phyloP scores from a whole-genome alignment of 2,888 invertebrate genomes.

The Temnothorax rugatulus region DNA sequence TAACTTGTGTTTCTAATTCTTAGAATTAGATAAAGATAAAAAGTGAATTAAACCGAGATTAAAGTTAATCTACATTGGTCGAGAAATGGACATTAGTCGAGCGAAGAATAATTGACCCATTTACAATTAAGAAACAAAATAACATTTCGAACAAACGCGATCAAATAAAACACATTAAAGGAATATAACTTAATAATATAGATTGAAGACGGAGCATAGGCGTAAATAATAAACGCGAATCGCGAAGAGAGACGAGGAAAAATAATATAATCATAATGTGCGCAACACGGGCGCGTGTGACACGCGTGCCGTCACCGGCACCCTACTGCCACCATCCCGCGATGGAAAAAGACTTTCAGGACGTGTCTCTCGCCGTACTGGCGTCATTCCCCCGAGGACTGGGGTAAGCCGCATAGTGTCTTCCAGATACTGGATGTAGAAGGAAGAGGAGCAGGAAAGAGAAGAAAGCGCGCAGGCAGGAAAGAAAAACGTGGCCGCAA shows the following conservation, averaged over 20 bases:
- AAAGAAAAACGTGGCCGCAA: constrained; percentile 57
- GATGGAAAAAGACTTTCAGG: constrained; percentile 68
- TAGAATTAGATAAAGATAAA: background rate
- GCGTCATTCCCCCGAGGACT: constrained; percentile 66
- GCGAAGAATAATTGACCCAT: background rate
- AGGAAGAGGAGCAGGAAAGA: constrained; percentile 28
- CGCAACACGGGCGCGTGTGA: constrained; percentile 67
- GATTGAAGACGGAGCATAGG: constrained; percentile 21
- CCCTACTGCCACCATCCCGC: constrained; percentile 12
- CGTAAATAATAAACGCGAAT: constrained; percentile 81
- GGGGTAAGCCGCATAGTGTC: constrained; percentile 71
- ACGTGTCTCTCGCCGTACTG: constrained; percentile 54
- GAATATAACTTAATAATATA: constrained; percentile 6
- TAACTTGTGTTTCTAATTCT: no score
- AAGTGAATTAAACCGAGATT: background rate
- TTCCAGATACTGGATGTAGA: constrained; percentile 49
- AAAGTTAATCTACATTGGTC: background rate
- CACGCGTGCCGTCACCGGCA: constrained; percentile 71
- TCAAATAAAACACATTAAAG: background rate
- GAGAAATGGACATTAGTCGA: background rate
- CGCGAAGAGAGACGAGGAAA: constrained; percentile 71
- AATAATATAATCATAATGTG: constrained; percentile 82
- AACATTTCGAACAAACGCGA: background rate
- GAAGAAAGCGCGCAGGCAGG: constrained; percentile 13
- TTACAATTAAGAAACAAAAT: constrained; percentile 5